These are phyloP conservation scores for Carettochelys insculpta DNA, from an alignment of 2,113 vertebrate genomes.

Conservation along the genomic window DNA sequence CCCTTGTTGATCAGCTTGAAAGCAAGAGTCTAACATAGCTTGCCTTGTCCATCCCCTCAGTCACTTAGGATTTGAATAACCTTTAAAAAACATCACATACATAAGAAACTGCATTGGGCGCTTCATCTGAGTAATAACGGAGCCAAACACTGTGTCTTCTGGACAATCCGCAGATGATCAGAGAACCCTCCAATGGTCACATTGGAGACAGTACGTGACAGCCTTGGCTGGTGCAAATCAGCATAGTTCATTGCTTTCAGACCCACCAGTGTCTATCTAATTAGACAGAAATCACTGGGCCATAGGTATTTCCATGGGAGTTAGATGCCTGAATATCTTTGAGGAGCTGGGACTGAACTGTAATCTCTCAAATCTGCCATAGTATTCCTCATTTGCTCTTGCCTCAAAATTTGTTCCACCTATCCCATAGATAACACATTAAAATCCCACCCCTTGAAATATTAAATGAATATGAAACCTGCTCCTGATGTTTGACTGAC, in stretches of 20 bases:
- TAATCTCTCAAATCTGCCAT: not conserved
- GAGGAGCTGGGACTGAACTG: not conserved
- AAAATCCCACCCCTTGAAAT: not conserved
- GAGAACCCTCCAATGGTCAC: accelerated
- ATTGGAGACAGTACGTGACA: accelerated
- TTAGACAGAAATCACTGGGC: not conserved
- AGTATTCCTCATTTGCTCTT: not conserved
- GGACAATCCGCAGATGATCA: not conserved
- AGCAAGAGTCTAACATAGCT: not conserved
- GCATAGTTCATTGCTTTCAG: not conserved
- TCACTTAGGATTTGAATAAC: not conserved
- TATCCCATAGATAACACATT: not conserved
- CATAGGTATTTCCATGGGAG: not conserved
- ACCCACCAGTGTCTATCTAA: not conserved
- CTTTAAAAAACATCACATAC: not conserved
- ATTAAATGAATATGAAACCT: not conserved
- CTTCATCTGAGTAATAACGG: not conserved
- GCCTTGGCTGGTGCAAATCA: not conserved
- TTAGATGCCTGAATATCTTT: not conserved
- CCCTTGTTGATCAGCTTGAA: not conserved
- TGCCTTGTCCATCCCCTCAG: accelerated
- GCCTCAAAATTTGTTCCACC: not conserved
- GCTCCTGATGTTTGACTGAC: accelerated
- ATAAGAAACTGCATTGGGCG: not conserved
- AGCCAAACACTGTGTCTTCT: not conserved